Conservation (phyloP, 1,140 invertebrate genomes). For the Phymastichus coffea region DNA sequence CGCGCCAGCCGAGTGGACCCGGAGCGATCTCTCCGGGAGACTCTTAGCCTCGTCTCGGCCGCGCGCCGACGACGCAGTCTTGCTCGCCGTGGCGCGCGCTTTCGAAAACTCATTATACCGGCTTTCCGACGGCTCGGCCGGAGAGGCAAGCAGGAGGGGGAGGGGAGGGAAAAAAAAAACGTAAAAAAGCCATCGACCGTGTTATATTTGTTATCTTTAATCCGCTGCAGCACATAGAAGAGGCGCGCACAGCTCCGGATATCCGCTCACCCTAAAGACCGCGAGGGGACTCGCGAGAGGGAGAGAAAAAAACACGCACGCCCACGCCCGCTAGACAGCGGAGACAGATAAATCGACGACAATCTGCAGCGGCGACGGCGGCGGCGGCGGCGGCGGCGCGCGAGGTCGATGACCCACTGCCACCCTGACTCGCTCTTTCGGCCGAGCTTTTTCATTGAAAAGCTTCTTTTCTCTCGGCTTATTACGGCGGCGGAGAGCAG, state of each 20-base stretch:
- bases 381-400: neutral
- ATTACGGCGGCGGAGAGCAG: no score
- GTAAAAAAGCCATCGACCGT: slow-evolving; percentile 10
- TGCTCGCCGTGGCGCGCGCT: no score
- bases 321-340: neutral
- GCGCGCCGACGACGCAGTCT: no score
- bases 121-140: slow-evolving; percentile 8
- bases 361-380: slow-evolving; percentile 11
- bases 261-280: slow-evolving; percentile 27
- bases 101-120: no score
- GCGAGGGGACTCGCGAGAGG: slow-evolving; percentile 3
- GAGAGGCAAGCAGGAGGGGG: slow-evolving; percentile 6
- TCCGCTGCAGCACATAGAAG: slow-evolving; percentile 8
- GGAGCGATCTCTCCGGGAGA: no score
- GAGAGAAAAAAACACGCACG: slow-evolving; percentile 5
- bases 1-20: no score
- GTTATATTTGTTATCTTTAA: slow-evolving; percentile 24
- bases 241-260: slow-evolving; percentile 25
- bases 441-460: no score
- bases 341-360: slow-evolving; percentile 17
- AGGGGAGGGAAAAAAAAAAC: slow-evolving; percentile 6
- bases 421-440: no score
- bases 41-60: no score
- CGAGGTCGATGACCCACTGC: slow-evolving; percentile 24
- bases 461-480: no score